Evolutionary conservation across 2,888 invertebrate species (phyloP), one percentile per base, ranked within the genome.

Genomic region (Calameuta pallipes): DNA sequence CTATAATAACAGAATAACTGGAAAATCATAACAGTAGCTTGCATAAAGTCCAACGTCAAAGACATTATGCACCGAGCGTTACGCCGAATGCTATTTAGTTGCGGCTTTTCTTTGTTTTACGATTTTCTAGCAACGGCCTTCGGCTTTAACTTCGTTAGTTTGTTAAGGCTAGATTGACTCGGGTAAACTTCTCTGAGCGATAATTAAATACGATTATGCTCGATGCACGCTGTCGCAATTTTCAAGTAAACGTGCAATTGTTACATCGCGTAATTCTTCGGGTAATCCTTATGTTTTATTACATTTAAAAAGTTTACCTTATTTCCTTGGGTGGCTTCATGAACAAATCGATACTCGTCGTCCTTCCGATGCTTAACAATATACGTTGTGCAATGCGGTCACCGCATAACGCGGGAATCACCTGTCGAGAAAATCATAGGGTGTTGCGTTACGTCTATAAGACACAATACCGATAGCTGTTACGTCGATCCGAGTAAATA

Each of bases 1-100:
- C 85, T 83, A 87, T 88, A 83, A 84, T 83, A 85, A 85, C 87
- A 87, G 85, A 87, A 88, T 87, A 88, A 85, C 80, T n/a, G 33
- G 74, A 56, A 33, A 37, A 34, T 71, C 71, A 76, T 82, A 84
- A 82, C 82, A 82, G 85, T 80, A 82, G 41, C 15, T 41, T 41
- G 15, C 41, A 41, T 15, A 41, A 41, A 15, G 1, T 41, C 37
- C 37, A 37, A 37, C 37, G 37, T 15, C 37, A 37, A 37, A 37
- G 13, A 37, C 37, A 70, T n/a, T 70, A n/a, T 15, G n/a, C 70
- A 33, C 31, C 70, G 12, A 33, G 33, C 9, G 11, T 33, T 70
- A 33, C n/a, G 35, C 23, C 74, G 35, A 36, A 9, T 70, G 70
- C 30, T 70, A 15, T 30, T 30, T 74, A 4, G n/a, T 35, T 74